Evolutionary conservation across 92 coral and sea anemone genomes (phyloP).

Genomic region (Zoanthus solanderi): DNA sequence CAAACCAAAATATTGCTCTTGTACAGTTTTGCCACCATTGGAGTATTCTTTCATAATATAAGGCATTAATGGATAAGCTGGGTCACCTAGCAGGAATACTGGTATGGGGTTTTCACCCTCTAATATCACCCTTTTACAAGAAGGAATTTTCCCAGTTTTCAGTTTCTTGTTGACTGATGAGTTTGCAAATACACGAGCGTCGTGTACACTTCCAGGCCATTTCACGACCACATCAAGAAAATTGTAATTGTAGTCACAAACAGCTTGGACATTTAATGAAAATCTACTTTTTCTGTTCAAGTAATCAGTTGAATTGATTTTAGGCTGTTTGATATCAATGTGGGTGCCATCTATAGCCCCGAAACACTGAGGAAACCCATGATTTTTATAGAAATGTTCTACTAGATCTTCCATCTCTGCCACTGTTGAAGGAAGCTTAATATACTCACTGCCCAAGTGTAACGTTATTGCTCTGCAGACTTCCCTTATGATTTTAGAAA

Average conservation of each 20-base stretch:
- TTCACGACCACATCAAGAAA: constrained; percentile 56
- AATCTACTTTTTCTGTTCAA: constrained; percentile 34
- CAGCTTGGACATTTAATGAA: constrained; percentile 50
- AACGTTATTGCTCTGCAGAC: constrained; percentile 65
- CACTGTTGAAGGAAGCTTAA: constrained; percentile 61
- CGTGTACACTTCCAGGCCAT: constrained; percentile 4
- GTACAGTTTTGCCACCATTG: constrained; percentile 51
- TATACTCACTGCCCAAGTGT: constrained; percentile 62
- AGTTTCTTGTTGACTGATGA: constrained; percentile 2
- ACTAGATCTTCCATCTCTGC: constrained; percentile 56
- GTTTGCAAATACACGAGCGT: constrained; percentile 1
- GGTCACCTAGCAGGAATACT: constrained; percentile 35
- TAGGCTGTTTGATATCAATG: constrained; percentile 44
- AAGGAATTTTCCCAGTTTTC: constrained; percentile 1
- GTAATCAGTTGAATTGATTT: constrained; percentile 34
- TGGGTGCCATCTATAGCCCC: constrained; percentile 61
- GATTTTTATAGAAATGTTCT: constrained; percentile 31
- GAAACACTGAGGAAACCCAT: constrained; percentile 67
- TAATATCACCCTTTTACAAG: not conserved
- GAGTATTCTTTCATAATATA: constrained; percentile 77
- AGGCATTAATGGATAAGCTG: constrained; percentile 77
- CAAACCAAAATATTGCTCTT: constrained; percentile 34
- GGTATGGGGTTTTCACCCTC: constrained; percentile 11
- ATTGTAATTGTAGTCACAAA: constrained; percentile 38
- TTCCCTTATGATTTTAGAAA: constrained; percentile 67